Base-by-base conservation (phyloP, 2,888 invertebrate species). In the Mythimna lalbum region DNA sequence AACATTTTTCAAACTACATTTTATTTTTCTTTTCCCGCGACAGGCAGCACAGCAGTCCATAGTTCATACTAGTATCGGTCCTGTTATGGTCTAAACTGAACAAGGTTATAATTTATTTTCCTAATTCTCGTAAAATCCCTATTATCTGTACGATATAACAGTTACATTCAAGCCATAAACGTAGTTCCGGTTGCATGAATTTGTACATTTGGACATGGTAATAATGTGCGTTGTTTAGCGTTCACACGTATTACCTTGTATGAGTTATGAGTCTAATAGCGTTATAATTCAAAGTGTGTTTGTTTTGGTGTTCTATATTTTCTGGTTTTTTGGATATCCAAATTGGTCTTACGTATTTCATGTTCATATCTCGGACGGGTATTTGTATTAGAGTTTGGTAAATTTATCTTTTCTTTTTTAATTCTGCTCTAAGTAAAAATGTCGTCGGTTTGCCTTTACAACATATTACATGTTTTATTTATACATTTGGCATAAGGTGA, bases 401-500 rank as follows among this genome's bases (percentile, higher is more conserved):
- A 53, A 27, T 17, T 14, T 17, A 6, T 7, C 4, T 43, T 36
- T 14, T 0, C 49, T 66, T 43, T 17, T 12, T 14, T n/a, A 5
- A 31, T 70, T 23, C 4, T 27, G 12, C 43, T 27, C 19, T 14
- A 31, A 49, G 47, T 49, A 19, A 4, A 10, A 39, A n/a, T 6
- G 6, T 57, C 43, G 39, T n/a, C 14, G 36, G 17, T 0, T 52
- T 2, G 14, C 31, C 52, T 68, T 33, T 36, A 27, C 39, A 12
- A 60, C 31, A 43, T 50, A 43, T 55, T 56, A 49, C 57, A 59
- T 70, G 52, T 77, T 71, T 53, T 63, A 60, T 78, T 33, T 59
- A 59, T 77, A 33, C 21, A 56, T 53, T 57, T 57, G 19, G 43
- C 7, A 49, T n/a, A 36, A 53, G n/a, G 52, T 27, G 36, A 43